Conservation (phyloP, 1,140 invertebrate species). For the Battus philenor region DNA sequence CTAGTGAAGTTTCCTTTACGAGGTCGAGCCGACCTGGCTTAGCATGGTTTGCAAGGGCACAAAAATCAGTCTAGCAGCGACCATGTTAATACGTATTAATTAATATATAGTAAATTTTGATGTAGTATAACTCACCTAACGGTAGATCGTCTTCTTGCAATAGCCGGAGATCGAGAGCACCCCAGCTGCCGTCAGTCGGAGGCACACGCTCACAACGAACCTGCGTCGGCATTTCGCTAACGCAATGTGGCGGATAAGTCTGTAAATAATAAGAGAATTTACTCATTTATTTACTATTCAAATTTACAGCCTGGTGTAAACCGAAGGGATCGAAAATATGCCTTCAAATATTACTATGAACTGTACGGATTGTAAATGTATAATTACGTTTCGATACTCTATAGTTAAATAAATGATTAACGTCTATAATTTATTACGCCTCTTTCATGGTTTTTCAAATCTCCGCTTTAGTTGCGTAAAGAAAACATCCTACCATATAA, state of each 20-base stretch:
- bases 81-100: neutral
- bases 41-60: neutral
- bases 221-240: constrained; percentile 40
- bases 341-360: no score
- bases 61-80: no score
- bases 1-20: no score
- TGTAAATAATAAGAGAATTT: constrained; percentile 18
- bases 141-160: constrained; percentile 54
- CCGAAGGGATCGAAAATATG: no score
- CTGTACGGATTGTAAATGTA: no score
- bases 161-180: constrained; percentile 34
- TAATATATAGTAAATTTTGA: no score
- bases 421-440: neutral
- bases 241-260: constrained; percentile 14
- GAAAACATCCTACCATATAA: constrained; percentile 29
- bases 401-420: neutral
- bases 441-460: constrained; percentile 12
- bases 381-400: neutral
- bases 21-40: neutral
- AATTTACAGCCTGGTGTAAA: no score
- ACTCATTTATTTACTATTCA: no score
- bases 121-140: constrained; percentile 41
- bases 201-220: constrained; percentile 54
- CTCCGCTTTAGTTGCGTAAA: constrained; percentile 16
- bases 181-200: constrained; percentile 40